Evolutionary conservation across 2,113 vertebrate genomes (phyloP).

Genomic region (Gymnobelideus leadbeateri): DNA sequence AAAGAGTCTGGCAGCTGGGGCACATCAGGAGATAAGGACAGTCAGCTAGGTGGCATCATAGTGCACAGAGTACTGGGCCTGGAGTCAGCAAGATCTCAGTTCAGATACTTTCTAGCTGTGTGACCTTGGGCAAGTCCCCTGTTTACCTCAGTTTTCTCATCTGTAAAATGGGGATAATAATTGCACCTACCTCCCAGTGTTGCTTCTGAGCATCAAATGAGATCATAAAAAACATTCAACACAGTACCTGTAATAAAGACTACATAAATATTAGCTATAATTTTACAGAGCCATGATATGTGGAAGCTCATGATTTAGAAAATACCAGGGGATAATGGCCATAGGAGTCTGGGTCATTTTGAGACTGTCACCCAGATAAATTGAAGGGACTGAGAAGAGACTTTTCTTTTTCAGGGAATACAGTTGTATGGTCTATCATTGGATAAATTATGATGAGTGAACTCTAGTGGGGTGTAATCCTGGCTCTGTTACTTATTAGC

Average conservation of each 20-base stretch:
- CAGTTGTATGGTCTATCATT: neutral
- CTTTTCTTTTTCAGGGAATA: neutral
- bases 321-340: neutral
- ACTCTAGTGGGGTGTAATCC: neutral
- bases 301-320: neutral
- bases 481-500: neutral
- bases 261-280: neutral
- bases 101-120: neutral
- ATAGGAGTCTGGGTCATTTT: neutral
- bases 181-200: neutral
- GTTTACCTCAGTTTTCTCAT: neutral
- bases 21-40: slow-evolving; percentile 2
- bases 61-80: neutral
- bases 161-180: neutral
- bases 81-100: neutral
- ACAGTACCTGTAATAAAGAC: neutral
- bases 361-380: neutral
- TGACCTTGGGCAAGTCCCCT: neutral
- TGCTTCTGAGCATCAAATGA: neutral
- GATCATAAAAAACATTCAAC: neutral
- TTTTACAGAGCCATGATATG: neutral
- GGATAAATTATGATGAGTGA: neutral
- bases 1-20: slow-evolving; percentile 12
- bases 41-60: neutral
- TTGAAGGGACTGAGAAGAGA: slow-evolving; percentile 2